Evolutionary conservation across 2,797 vertebrate genomes (phyloP).

Genomic region (Sebastes matsubarae): DNA sequence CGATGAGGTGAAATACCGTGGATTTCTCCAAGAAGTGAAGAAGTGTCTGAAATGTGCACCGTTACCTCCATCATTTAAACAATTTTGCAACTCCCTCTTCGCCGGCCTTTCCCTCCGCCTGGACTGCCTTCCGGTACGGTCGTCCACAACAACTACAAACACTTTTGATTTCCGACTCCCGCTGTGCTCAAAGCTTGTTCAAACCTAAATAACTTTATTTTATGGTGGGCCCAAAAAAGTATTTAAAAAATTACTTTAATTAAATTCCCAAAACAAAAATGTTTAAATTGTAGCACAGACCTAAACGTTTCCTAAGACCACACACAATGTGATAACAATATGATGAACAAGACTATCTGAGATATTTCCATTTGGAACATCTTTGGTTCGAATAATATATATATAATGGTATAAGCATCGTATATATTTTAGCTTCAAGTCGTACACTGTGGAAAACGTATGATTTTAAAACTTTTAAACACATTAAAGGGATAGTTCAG

Average conservation of each 20-base stretch:
- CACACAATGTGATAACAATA: neutral
- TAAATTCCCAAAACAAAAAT: neutral
- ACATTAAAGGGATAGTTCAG: too few species aligned
- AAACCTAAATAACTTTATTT: neutral
- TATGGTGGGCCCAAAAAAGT: neutral
- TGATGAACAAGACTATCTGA: neutral
- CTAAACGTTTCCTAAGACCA: too few species aligned
- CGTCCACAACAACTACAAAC: too few species aligned
- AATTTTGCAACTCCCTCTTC: neutral
- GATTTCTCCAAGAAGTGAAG: neutral
- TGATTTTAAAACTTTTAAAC: too few species aligned
- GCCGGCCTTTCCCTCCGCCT: neutral
- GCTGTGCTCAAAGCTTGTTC: neutral
- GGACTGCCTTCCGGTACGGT: too few species aligned
- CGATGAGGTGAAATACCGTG: neutral
- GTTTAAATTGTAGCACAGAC: neutral
- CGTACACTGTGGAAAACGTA: too few species aligned
- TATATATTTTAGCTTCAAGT: neutral
- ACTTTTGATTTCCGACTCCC: neutral
- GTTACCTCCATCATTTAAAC: neutral
- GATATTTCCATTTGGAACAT: neutral
- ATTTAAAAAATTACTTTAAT: neutral
- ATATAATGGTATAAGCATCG: neutral
- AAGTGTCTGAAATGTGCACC: neutral
- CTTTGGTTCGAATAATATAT: neutral